Evolutionary conservation across 1,140 invertebrate species (phyloP), one percentile per base, ranked within the genome.

Genomic region (Zaprionus africanus): DNA sequence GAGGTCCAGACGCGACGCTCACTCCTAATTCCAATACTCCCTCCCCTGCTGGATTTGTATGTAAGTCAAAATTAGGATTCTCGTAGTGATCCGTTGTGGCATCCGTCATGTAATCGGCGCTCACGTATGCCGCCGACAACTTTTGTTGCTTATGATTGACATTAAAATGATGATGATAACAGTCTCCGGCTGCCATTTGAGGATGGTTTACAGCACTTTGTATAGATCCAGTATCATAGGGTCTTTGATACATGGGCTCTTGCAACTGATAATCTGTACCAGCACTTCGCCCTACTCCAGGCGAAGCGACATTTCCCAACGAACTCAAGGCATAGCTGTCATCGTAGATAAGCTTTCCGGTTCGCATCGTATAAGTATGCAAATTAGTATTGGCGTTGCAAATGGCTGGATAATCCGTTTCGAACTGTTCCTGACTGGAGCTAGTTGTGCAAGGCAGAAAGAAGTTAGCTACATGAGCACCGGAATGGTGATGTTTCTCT

Each of bases 331-430:
- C 92, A 66, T 88, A 92, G 61, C 83, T 93, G 36, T 94, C 94
- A 65, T 97, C 96, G 81, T 96, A 97, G 31, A 96, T 95, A 17
- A 96, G 95, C 83, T 96, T 97, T 0, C 96, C 96, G 1, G 96
- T 96, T 60, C 96, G 94, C 91, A 97, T 94, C 6, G 96, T 96
- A 81, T 97, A 97, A 34, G 97, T 97, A 64, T 97, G 95, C 15
- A 97, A 95, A 78, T 97, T 97, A 17, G 97, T 96, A 85, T 97
- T 98, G 1, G 96, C 96, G 78, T 96, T 97, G 84, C 96, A 97
- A 79, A 97, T 96, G 26, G 97, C 96, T 0, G 97, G 97, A 92
- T 97, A 98, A 77, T 96, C 95, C 1, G 96, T 96, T 78, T 95
- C 94, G 79, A 95, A 95, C 90, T 97, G 97, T 68, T 96, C 96